phyloP scores from a whole-genome alignment of 2,888 invertebrate genomes.

The Eupelmus urozonus region DNA sequence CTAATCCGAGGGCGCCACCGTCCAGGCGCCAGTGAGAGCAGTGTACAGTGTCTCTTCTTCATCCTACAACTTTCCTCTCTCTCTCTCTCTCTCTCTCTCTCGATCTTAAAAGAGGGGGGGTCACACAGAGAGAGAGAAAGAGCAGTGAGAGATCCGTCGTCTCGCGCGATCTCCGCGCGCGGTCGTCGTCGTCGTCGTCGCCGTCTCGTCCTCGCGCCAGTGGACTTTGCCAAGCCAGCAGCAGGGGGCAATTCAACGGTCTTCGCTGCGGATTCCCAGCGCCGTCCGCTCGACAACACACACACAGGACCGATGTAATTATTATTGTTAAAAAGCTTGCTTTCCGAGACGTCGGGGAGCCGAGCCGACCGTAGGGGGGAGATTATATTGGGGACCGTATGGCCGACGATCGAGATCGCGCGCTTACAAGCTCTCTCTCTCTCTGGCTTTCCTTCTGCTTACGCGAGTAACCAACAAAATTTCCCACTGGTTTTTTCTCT shows the following conservation, averaged over 20 bases:
- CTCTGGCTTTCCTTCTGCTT: neutral
- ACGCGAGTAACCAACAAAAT: slow-evolving; percentile 15
- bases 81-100: no score
- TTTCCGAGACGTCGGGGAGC: no score
- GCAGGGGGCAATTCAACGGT: neutral
- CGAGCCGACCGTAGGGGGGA: no score
- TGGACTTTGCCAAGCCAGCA: slow-evolving; percentile 22
- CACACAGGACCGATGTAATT: no score
- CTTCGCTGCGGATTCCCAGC: no score
- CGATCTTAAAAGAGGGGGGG: no score
- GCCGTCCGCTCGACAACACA: no score
- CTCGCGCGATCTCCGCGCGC: slow-evolving; percentile 1
- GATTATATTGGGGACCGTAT: slow-evolving; percentile 3
- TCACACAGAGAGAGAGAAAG: no score
- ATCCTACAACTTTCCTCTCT: neutral
- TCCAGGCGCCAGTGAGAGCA: no score
- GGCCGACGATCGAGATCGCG: neutral
- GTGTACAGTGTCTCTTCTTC: neutral
- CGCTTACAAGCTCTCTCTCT: neutral
- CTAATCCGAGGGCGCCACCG: slow-evolving; percentile 14
- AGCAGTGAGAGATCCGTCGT: neutral
- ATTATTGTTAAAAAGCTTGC: no score
- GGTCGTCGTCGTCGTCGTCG: no score
- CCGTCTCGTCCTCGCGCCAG: slow-evolving; percentile 10
- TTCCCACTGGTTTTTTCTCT: neutral